Base-by-base conservation (phyloP, 2,888 invertebrate genomes). In the Caenorhabditis becei region DNA sequence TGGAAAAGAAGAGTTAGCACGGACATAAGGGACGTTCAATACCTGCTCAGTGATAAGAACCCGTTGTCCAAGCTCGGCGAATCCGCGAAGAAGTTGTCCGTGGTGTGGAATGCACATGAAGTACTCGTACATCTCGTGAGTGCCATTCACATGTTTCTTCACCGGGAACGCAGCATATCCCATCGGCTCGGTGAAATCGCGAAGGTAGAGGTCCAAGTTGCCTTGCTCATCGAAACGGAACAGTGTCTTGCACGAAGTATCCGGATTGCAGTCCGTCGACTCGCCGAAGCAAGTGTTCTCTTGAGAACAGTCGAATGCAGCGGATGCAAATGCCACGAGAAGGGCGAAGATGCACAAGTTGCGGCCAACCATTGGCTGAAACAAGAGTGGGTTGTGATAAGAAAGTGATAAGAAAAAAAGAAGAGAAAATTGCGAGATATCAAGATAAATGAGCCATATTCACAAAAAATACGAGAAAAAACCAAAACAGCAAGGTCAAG, bases 91-190 rank as follows among this genome's bases (percentile, higher is more conserved):
- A 0, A 35, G 66, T 26, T 56, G 28, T 23, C 53, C n/a, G 5
- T 61, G 44, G 10, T 62, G 56, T 14, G 79, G 79, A 14, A 67
- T 10, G 28, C 79, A 79, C n/a, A 72, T 16, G 20, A 79, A 51
- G 61, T 67, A 79, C 32, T 79, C 79, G 18, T 56, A 51, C n/a
- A n/a, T n/a, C n/a, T n/a, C n/a, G n/a, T n/a, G n/a, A 1, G 26
- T 59, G 4, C 53, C 63, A 44, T 80, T 59, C 14, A 58, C 63
- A 5, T 54, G 56, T 0, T n/a, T 14, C 4, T 47, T n/a, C 7
- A 67, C 26, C 8, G 69, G 49, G 28, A 80, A 80, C 2, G 74
- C 79, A 5, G 79, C 79, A 20, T 80, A 80, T 10, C 58, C 58
- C 2, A 28, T 0, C n/a, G 62, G 16, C 14, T 74, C 59, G 14